Percentiles rank a stretch among this genome's conserved stretches.
phyloP scores from a whole-genome alignment of 2,797 vertebrate species.

The Anguilla anguilla region DNA sequence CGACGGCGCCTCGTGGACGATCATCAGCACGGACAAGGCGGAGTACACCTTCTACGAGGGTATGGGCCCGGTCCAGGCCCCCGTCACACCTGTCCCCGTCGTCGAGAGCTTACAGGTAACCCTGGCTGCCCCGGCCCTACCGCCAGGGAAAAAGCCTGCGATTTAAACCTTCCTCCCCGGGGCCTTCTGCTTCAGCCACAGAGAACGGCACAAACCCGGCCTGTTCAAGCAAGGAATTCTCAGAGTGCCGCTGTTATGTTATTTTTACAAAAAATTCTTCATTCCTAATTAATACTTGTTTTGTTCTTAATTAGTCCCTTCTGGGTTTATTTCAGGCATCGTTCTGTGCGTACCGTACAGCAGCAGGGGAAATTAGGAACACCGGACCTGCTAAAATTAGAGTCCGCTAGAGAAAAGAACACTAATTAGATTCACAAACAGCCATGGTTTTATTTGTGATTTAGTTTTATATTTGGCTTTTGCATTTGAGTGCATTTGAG shows the following conservation, averaged over 20 bases:
- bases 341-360: neutral
- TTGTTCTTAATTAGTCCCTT: neutral
- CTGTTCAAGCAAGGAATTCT: neutral
- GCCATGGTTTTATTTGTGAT: too few relatives aligned
- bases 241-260: neutral
- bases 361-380: neutral
- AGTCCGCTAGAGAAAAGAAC: neutral
- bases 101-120: constrained; percentile 97
- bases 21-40: constrained; percentile 99
- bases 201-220: neutral
- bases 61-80: constrained; percentile 95
- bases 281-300: neutral
- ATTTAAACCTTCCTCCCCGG: neutral
- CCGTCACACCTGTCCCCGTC: constrained; percentile 97
- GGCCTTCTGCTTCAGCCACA: neutral
- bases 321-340: neutral
- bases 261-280: neutral
- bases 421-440: neutral
- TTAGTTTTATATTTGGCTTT: neutral
- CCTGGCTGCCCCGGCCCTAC: neutral
- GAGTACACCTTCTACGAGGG: constrained; percentile 99
- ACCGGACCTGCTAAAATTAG: neutral
- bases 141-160: neutral
- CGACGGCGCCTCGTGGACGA: constrained; percentile 99
- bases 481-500: neutral